Conservation (phyloP, 1,140 invertebrate genomes). For the Papilio xuthus region DNA sequence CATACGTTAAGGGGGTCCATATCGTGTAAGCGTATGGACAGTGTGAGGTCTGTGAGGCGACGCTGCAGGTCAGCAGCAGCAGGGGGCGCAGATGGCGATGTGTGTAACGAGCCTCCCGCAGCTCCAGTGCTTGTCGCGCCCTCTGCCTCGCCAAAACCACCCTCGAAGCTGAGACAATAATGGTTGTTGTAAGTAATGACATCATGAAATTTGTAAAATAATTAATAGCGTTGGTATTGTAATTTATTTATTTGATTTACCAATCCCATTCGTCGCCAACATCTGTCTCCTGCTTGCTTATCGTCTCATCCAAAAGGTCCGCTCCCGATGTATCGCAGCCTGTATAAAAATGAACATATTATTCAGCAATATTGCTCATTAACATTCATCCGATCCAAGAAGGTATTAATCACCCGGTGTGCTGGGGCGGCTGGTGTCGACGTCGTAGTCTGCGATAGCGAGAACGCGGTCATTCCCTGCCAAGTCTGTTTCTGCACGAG, state of each 20-base stretch:
- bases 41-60: constrained; percentile 80
- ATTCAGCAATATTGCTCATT: not conserved
- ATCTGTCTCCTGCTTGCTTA: constrained; percentile 62
- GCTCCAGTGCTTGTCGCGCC: constrained; percentile 17
- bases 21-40: constrained; percentile 84
- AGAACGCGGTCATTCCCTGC: constrained; percentile 79
- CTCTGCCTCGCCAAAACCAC: constrained; percentile 60
- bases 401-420: constrained; percentile 75
- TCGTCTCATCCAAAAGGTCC: constrained; percentile 62
- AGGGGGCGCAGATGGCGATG: constrained; percentile 57
- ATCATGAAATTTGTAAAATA: no score
- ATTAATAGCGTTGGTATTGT: not conserved
- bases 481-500: constrained; percentile 77
- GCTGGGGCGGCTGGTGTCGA: constrained; percentile 83
- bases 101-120: constrained; percentile 33
- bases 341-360: constrained; percentile 31
- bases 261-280: constrained; percentile 78
- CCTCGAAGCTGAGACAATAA: constrained; percentile 62
- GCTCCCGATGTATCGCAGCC: constrained; percentile 67
- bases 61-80: constrained; percentile 57
- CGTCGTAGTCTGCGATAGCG: constrained; percentile 80
- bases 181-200: no score
- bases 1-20: constrained; percentile 85
- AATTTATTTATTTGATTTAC: constrained; percentile 50
- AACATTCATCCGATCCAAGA: not conserved